Percentiles rank a stretch among this genome's conserved stretches.
These are phyloP conservation scores for Criorhina ranunculi DNA, from an alignment of 2,888 invertebrate species.

Conservation along the genomic window DNA sequence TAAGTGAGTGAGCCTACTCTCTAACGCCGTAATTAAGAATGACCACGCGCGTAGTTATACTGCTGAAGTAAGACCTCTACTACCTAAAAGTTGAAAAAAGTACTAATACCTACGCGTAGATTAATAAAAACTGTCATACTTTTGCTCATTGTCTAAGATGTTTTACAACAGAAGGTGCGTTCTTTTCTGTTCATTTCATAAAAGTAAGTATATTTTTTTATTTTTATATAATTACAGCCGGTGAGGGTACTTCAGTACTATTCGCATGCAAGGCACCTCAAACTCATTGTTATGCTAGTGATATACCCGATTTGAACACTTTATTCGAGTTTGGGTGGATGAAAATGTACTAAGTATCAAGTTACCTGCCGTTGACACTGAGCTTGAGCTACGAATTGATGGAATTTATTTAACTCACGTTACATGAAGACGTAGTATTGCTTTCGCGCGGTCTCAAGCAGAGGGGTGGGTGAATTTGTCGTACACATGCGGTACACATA, in stretches of 20 bases:
- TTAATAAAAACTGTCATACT: not conserved
- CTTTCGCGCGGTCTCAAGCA: not conserved
- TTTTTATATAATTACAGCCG: conserved; percentile 17
- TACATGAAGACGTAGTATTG: conserved; percentile 1
- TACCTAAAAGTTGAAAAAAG: too few species aligned
- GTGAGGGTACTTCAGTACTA: conserved; percentile 10
- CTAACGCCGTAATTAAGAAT: not conserved
- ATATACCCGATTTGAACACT: conserved; percentile 21
- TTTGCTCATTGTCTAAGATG: not conserved
- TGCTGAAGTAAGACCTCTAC: not conserved
- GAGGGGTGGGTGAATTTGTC: not conserved
- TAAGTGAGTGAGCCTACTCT: not conserved
- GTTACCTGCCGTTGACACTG: conserved; percentile 23
- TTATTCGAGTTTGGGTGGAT: conserved; percentile 16
- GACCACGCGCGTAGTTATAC: not conserved
- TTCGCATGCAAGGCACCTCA: conserved; percentile 1
- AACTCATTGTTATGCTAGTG: conserved; percentile 31
- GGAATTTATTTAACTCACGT: conserved; percentile 27
- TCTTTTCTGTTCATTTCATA: not conserved
- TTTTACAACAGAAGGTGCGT: not conserved
- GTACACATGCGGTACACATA: not conserved
- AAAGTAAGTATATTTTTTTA: not conserved
- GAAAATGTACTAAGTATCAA: conserved; percentile 21
- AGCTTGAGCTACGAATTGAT: conserved; percentile 13
- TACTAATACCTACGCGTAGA: too few species aligned